These are phyloP conservation scores for Ennomos quercinarius DNA, from an alignment of 2,888 invertebrate species.

Conservation along the genomic window DNA sequence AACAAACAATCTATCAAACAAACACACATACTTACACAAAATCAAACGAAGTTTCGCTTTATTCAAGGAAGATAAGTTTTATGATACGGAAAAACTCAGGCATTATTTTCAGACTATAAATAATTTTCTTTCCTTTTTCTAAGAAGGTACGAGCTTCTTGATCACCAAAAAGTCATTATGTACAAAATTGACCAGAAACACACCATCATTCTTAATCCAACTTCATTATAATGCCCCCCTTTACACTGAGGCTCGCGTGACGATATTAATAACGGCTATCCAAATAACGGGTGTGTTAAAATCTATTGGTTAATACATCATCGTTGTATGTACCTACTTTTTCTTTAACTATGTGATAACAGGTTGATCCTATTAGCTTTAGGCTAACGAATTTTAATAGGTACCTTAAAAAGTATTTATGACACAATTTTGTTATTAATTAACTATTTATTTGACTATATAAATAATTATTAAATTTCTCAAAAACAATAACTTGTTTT, in stretches of 20 bases:
- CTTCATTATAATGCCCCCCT: constrained; percentile 41
- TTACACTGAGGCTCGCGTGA: constrained; percentile 38
- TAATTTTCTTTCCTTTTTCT: neutral
- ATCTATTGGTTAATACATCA: constrained; percentile 43
- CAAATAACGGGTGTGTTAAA: constrained; percentile 45
- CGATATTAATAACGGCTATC: constrained; percentile 39
- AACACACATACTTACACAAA: too few species aligned
- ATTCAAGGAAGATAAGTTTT: too few species aligned
- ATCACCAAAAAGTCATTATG: constrained; percentile 27
- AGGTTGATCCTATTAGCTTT: constrained; percentile 17
- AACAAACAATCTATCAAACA: too few species aligned
- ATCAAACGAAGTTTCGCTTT: too few species aligned
- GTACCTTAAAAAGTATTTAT: neutral
- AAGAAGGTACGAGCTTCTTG: neutral
- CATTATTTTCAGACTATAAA: neutral
- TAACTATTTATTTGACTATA: too few species aligned
- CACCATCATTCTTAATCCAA: constrained; percentile 36
- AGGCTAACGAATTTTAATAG: neutral
- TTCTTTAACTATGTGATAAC: constrained; percentile 34
- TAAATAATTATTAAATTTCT: too few species aligned
- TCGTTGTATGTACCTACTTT: constrained; percentile 29
- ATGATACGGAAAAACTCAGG: too few species aligned
- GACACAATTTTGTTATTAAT: neutral
- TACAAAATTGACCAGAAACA: constrained; percentile 23
- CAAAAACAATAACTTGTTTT: too few species aligned